Percentiles rank a stretch among this genome's conserved stretches.
These are phyloP conservation scores for Clusia tigrina DNA, from an alignment of 2,888 invertebrate species.

Conservation along the genomic window DNA sequence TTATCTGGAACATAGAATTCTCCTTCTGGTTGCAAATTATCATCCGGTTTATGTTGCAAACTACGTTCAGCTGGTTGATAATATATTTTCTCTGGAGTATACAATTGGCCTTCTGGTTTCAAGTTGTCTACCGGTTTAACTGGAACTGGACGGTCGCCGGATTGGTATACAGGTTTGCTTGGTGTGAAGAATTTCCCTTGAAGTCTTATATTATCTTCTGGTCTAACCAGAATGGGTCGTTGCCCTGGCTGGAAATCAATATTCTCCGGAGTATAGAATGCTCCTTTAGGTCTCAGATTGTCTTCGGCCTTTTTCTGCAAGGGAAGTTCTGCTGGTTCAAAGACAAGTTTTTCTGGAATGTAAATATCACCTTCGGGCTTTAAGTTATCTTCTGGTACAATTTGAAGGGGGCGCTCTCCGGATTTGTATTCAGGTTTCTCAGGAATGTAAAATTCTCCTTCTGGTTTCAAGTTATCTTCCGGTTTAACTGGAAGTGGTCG, in stretches of 20 bases:
- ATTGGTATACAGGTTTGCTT: no score
- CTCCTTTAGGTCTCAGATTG: conserved; percentile 67
- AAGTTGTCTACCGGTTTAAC: conserved; percentile 55
- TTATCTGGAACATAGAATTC: conserved; percentile 66
- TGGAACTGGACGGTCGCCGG: no score
- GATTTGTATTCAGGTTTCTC: conserved; percentile 65
- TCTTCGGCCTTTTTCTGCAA: conserved; percentile 64
- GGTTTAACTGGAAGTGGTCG: conserved; percentile 63
- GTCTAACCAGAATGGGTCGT: conserved; percentile 65
- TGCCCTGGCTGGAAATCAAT: conserved; percentile 66
- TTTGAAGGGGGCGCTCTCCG: conserved; percentile 65
- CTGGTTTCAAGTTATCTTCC: conserved; percentile 65
- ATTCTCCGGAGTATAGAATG: conserved; percentile 67
- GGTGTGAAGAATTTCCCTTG: no score
- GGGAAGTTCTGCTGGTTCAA: conserved; percentile 64
- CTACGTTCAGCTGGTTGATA: conserved; percentile 59
- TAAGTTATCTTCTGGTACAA: conserved; percentile 68
- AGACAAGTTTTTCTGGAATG: conserved; percentile 63
- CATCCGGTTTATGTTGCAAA: conserved; percentile 62
- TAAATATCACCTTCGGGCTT: conserved; percentile 65
- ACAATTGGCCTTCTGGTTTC: conserved; percentile 68
- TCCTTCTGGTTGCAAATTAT: conserved; percentile 69
- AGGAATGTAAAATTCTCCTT: conserved; percentile 69
- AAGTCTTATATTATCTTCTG: conserved; percentile 66
- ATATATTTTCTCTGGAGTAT: conserved; percentile 63